Percentiles rank a stretch among this genome's conserved stretches.
These are phyloP conservation scores for Palythoa heliodiscus DNA, from an alignment of 92 coral and sea anemone species.

Conservation along the genomic window DNA sequence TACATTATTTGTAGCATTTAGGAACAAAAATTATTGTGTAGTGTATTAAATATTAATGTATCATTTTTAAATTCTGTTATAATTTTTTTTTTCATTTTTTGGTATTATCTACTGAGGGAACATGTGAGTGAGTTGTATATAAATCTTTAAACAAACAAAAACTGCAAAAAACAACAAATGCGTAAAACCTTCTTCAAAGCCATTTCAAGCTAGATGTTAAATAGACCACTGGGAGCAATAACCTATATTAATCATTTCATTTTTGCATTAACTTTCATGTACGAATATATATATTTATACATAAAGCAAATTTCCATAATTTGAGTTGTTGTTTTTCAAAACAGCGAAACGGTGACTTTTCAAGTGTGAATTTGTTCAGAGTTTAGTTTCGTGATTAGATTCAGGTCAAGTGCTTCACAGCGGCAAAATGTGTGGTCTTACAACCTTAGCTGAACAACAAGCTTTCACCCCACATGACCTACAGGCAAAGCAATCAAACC, in stretches of 20 bases:
- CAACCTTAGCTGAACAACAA: neutral
- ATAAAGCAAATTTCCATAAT: neutral
- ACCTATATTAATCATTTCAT: neutral
- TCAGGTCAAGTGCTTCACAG: neutral
- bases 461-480: neutral
- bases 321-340: neutral
- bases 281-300: neutral
- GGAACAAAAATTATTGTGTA: neutral
- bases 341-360: neutral
- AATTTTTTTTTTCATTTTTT: too few relatives aligned
- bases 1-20: neutral
- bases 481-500: neutral
- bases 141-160: too few relatives aligned
- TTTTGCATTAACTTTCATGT: neutral
- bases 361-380: neutral
- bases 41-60: neutral
- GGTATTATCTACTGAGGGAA: too few relatives aligned
- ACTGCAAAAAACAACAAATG: neutral
- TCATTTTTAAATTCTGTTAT: neutral
- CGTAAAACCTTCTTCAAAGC: neutral
- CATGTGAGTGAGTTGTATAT: too few relatives aligned
- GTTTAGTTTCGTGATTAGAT: neutral
- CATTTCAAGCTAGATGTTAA: neutral
- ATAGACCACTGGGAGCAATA: neutral
- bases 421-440: slow-evolving; percentile 3